A percentile compares a stretch with the other conserved stretches of the same genome.
These are phyloP conservation scores for Chitala chitala DNA, from an alignment of 2,113 vertebrate genomes.

Conservation along the genomic window DNA sequence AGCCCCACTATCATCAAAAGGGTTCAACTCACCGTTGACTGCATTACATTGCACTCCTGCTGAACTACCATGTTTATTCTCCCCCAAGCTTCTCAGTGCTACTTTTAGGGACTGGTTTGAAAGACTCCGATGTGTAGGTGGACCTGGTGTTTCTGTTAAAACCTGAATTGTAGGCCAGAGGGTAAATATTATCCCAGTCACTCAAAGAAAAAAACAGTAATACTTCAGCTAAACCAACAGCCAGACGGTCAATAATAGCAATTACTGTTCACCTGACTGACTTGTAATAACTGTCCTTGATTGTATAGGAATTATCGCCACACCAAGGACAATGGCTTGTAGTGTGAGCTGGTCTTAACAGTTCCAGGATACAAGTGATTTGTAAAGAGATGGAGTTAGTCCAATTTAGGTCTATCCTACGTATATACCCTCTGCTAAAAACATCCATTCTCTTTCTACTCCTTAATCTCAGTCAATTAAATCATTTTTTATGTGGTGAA, in stretches of 20 bases:
- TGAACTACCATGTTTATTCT: neutral
- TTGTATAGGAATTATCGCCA: neutral
- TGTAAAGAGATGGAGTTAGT: neutral
- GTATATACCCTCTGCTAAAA: neutral
- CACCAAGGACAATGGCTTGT: neutral
- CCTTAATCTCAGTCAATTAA: neutral
- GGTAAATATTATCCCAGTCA: slow-evolving; percentile 20
- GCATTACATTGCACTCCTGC: neutral
- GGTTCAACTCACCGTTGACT: neutral
- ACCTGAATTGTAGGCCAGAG: neutral
- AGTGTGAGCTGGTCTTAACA: neutral
- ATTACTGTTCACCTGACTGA: slow-evolving; percentile 2
- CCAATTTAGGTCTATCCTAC: neutral
- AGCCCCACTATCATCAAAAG: neutral
- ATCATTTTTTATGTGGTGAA: neutral
- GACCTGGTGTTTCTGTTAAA: neutral
- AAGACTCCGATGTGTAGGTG: neutral
- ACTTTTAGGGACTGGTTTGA: neutral
- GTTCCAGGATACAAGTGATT: neutral
- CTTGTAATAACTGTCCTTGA: slow-evolving; percentile 7
- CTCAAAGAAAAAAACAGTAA: neutral
- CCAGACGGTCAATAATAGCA: slow-evolving; percentile 12
- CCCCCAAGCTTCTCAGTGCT: neutral
- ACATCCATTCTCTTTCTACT: neutral
- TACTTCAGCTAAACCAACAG: slow-evolving; percentile 23